These are phyloP conservation scores for Hydractinia echinata DNA, from an alignment of 30 jellyfish, hydroid and myxozoan species.

Conservation along the genomic window DNA sequence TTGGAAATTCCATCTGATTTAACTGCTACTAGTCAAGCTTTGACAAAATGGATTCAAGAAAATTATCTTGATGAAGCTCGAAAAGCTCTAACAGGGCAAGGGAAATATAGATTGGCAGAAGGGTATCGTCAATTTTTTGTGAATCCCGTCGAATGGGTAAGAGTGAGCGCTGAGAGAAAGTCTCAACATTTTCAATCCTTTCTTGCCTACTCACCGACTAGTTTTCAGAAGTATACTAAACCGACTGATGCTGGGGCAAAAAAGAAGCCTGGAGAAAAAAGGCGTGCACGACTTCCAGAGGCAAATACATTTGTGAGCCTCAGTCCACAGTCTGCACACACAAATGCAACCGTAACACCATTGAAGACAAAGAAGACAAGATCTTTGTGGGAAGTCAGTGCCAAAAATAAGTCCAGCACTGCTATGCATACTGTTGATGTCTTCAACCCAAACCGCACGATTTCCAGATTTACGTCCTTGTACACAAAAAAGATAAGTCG, in stretches of 20 bases:
- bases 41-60: too few species aligned
- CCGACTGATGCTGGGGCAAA: conserved; percentile 46
- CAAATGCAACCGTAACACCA: neutral
- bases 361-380: neutral
- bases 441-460: conserved; percentile 22
- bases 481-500: conserved; percentile 40
- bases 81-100: too few species aligned
- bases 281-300: conserved; percentile 39
- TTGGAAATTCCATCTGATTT: too few species aligned
- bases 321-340: neutral
- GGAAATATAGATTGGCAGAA: conserved; percentile 29
- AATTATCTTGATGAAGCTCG: too few species aligned
- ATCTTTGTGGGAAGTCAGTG: conserved; percentile 1
- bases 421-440: conserved; percentile 6
- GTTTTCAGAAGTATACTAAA: conserved; percentile 24
- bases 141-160: conserved; percentile 38
- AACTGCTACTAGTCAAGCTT: too few species aligned
- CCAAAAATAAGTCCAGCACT: neutral
- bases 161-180: conserved; percentile 32
- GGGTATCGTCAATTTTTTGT: conserved; percentile 40
- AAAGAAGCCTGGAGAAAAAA: conserved; percentile 34
- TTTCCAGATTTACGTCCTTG: conserved; percentile 23
- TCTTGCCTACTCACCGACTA: conserved; percentile 33
- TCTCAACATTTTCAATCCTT: conserved; percentile 28
- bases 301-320: conserved; percentile 32